phyloP scores from a whole-genome alignment of 2,113 vertebrate genomes.

The Neogobius melanostomus region DNA sequence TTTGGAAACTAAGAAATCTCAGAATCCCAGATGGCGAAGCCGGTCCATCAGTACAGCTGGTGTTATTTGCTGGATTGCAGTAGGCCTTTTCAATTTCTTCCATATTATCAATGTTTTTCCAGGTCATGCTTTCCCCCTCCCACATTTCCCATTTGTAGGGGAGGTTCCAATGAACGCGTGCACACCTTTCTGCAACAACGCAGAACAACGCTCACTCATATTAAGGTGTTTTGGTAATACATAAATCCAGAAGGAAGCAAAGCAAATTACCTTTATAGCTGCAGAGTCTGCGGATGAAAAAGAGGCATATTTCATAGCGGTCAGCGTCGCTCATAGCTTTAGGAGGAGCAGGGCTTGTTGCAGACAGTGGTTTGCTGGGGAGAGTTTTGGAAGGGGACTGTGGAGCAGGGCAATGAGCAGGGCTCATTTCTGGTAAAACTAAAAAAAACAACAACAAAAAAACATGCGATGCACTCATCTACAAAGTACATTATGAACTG shows the following conservation, averaged over 20 bases:
- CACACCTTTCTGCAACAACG: conserved; percentile 78
- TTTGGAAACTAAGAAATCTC: neutral
- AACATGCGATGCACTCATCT: neutral
- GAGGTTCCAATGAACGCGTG: conserved; percentile 80
- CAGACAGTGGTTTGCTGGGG: neutral
- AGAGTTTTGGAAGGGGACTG: neutral
- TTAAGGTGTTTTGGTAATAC: neutral
- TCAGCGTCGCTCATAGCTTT: conserved; percentile 60
- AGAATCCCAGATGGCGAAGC: rapidly evolving
- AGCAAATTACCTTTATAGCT: conserved; percentile 83
- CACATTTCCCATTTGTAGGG: conserved; percentile 90
- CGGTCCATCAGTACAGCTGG: conserved; percentile 35
- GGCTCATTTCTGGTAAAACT: conserved; percentile 20
- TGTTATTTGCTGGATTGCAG: conserved; percentile 77
- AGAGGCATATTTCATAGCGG: conserved; percentile 86
- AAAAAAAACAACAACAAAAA: neutral
- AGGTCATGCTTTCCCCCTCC: conserved; percentile 53
- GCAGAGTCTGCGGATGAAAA: conserved; percentile 80
- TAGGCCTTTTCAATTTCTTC: conserved; percentile 85
- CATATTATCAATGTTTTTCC: conserved; percentile 78
- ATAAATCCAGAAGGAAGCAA: neutral
- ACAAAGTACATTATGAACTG: neutral
- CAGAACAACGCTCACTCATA: conserved; percentile 1
- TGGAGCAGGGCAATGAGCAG: neutral
- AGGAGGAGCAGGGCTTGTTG: neutral